Evolutionary conservation across 2,113 vertebrate genomes (phyloP), one percentile per base, ranked within the genome.

Genomic region (Daphoenositta chrysoptera): DNA sequence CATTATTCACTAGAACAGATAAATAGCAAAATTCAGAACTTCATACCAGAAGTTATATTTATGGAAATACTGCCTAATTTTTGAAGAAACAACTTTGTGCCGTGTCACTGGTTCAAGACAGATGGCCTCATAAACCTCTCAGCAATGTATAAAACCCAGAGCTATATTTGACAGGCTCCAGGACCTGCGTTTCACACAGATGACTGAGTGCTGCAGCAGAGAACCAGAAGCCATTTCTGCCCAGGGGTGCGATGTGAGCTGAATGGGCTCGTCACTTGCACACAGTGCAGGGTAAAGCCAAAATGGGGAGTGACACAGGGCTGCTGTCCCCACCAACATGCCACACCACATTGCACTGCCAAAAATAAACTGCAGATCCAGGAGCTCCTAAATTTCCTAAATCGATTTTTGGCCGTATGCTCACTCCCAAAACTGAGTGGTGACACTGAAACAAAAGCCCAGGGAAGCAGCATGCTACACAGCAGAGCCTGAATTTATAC

Each of bases 41-140:
- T 79, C 70, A 69, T 73, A 84, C 66, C 63, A 72, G 30, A 91
- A 95, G 30, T 85, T 58, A 27, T 23, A 89, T 56, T 69, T 93
- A 73, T 86, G 68, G 60, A 96, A 91, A 79, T 68, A 79, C 20
- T 68, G 84, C 47, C 73, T 58, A 81, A 83, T 87, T 83, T 87
- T 87, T 93, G 12, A 51, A 89, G 35, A 96, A 96, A 87, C 60
- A 24, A 51, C 37, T 87, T 75, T 82, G 60, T 75, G 53, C 71
- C 45, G 22, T 75, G 80, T 81, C 92, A 69, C 9, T 47, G 15
- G 64, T 81, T 89, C 61, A 81, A 89, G 79, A 89, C 90, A 92
- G 69, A 90, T 81, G 77, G 91, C 72, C 85, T 90, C 92, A 85
- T 94, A 94, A 97, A 89, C 63, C 58, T 87, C 80, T 93, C 89